Base-by-base conservation (phyloP, 2,113 vertebrate species). In the Dicentrarchus labrax region DNA sequence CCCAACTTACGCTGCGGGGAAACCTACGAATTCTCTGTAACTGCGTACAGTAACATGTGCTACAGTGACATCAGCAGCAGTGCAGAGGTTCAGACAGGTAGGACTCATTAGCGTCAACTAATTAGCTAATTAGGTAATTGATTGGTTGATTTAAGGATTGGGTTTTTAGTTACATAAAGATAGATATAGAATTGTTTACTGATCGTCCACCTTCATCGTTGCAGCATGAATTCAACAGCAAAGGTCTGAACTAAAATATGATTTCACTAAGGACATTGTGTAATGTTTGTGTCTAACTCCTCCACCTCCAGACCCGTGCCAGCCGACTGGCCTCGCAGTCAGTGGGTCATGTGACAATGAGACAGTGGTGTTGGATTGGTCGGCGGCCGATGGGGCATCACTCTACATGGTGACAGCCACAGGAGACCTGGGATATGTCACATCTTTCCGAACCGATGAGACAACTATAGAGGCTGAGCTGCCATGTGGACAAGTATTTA, bases 401-500 rank as follows among this genome's bases (percentile, higher is more conserved):
- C 2, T 39, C 13, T 96, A 96, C 15, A 36, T 71, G 1, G 84
- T 95, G 77, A 82, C 61, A 0, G 90, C 86, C 22, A 15, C 12
- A 1, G 95, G 96, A 73, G 65, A 92, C 72, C 77, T 94, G 82
- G 95, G 94, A 3, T 95, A 94, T 3, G 15, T 47, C 2, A 48
- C 51, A 1, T 38, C 82, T 30, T 92, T 93, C 78, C 86, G 91
- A 76, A 92, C 91, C 43, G 62, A 68, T 0, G 67, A 86, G 24
- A 91, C 93, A 0, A 73, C 5, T 2, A 53, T 93, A 17, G 84
- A 84, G 61, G n/a, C 59, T 0, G 82, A 88, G 6, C 89, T 96
- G 38, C 86, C 80, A 9, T 96, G 96, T 39, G 96, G 96, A 84
- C 95, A 96, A 36, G 62, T 78, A 4, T 96, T 92, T 67, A 94